Evolutionary conservation across 2,888 invertebrate species (phyloP), one percentile per base, ranked within the genome.

Genomic region (Ophion slaviceki): DNA sequence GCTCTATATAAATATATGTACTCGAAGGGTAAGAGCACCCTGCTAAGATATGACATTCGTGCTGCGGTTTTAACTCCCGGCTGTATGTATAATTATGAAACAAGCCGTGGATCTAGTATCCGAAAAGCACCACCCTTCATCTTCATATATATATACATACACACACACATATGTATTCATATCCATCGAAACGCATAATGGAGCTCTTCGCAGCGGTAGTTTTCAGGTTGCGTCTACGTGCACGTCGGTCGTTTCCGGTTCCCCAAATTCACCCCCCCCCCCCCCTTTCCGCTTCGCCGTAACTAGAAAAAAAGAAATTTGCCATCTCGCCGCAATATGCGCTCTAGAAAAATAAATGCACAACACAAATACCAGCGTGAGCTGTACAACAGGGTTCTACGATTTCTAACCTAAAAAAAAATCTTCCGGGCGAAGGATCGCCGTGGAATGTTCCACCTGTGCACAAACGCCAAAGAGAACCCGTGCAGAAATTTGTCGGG

Each of bases 51-150:
- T 91, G 93, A 93, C 93, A 93, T 91, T 93, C 92, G 92, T 90
- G 91, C 91, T 92, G 93, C 88, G 93, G 93, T 94, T 94, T 93
- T 93, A 94, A 94, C 93, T 94, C 92, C 90, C 91, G 91, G 92
- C 93, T 93, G 92, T 92, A 92, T 91, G 89, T 90, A 85, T 84
- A 91, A 91, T 92, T 92, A 92, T 92, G 92, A 93, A 93, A 93
- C 92, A 92, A 91, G 92, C 90, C 91, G 91, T 93, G 80, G 68
- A 76, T 84, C 79, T 79, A 40, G 59, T 71, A 66, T 90, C 91
- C 91, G 90, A 90, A 90, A 87, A 89, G 88, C 86, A 87, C 87
- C 70, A 28, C 82, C 86, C 87, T 84, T 70, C 14, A 28, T 53
- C 53, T 45, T 75, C 28, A 62, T 53, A 53, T 11, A 32, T n/a